Evolutionary conservation across 1,140 invertebrate genomes (phyloP).

Genomic region (Aphelinus certus): DNA sequence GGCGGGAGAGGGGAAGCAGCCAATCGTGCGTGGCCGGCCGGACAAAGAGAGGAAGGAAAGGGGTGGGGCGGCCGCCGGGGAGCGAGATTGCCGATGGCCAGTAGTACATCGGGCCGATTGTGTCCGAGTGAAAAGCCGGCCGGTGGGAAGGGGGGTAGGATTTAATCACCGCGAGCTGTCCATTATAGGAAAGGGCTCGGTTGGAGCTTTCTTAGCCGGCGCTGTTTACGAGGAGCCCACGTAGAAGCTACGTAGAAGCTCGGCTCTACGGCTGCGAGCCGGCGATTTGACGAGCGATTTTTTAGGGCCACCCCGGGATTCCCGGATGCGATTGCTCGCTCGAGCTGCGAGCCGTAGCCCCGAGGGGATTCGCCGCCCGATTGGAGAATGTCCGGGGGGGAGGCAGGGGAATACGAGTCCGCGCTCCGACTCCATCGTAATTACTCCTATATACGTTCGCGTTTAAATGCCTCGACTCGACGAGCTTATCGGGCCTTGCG

Average conservation of each 20-base stretch:
- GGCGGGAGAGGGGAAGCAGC: too few species aligned
- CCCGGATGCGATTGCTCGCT: conserved; percentile 28
- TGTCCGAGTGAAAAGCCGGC: conserved; percentile 48
- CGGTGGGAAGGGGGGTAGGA: conserved; percentile 40
- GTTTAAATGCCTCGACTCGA: conserved; percentile 24
- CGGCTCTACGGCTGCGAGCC: conserved; percentile 37
- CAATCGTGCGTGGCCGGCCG: too few species aligned
- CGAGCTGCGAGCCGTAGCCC: neutral
- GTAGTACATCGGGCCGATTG: conserved; percentile 44
- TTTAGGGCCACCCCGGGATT: conserved; percentile 39
- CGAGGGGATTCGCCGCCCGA: neutral
- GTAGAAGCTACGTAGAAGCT: neutral
- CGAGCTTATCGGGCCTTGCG: conserved; percentile 1
- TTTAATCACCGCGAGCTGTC: conserved; percentile 53
- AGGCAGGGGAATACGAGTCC: neutral
- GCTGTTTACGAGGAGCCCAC: conserved; percentile 28
- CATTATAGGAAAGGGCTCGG: conserved; percentile 43
- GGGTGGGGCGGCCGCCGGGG: too few species aligned
- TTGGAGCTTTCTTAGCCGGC: neutral
- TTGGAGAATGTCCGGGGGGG: conserved; percentile 2
- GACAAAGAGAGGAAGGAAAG: neutral
- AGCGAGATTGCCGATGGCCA: too few species aligned
- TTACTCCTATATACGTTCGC: conserved; percentile 27
- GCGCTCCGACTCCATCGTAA: conserved; percentile 25
- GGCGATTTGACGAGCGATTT: conserved; percentile 36